phyloP scores from a whole-genome alignment of 2,888 invertebrate genomes.

The Drosophila tanythrix region DNA sequence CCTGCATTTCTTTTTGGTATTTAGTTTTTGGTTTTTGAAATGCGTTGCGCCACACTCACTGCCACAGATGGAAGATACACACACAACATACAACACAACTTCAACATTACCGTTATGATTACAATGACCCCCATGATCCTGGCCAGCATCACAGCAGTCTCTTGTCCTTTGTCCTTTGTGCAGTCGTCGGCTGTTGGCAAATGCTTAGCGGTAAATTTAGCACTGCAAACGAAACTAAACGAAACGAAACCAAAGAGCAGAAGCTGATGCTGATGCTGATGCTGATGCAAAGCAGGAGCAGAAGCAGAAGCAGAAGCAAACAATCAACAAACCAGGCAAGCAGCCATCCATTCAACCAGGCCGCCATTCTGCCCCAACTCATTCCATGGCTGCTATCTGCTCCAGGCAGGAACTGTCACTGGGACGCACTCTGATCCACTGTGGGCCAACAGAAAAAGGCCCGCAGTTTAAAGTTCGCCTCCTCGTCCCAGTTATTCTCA shows the following conservation, averaged over 20 bases:
- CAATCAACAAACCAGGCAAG: conserved; percentile 3
- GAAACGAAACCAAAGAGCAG: conserved; percentile 16
- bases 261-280: conserved; percentile 15
- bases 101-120: conserved; percentile 74
- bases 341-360: conserved; percentile 25
- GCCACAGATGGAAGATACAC: conserved; percentile 3
- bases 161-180: conserved; percentile 66
- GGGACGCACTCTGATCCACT: conserved; percentile 2
- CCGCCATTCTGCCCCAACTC: conserved; percentile 38
- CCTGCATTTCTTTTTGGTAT: conserved; percentile 38
- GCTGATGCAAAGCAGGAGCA: conserved; percentile 8
- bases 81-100: conserved; percentile 31
- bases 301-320: conserved; percentile 5
- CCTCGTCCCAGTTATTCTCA: conserved; percentile 23
- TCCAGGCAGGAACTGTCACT: conserved; percentile 17
- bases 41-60: conserved; percentile 12
- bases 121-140: conserved; percentile 81
- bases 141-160: conserved; percentile 50
- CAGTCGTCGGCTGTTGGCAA: conserved; percentile 60
- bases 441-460: conserved; percentile 35
- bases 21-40: conserved; percentile 39
- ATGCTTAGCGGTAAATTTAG: conserved; percentile 74
- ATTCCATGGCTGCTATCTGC: conserved; percentile 42
- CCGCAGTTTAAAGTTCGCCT: conserved; percentile 70
- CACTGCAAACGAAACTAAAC: conserved; percentile 43